These are phyloP conservation scores for Synergus japonicus DNA, from an alignment of 2,888 invertebrate species.

Conservation along the genomic window DNA sequence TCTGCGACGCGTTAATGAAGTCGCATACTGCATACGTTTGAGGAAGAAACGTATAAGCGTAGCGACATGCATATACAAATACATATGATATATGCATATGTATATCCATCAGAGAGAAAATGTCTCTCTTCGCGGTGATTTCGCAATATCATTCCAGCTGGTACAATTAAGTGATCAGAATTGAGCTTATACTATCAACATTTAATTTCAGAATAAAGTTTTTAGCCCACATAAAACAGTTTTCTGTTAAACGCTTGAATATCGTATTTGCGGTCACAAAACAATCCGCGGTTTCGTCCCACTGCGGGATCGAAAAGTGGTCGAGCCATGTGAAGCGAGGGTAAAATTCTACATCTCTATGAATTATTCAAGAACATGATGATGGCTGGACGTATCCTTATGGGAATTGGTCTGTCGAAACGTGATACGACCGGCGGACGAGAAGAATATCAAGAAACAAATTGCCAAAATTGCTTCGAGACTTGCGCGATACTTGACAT, in stretches of 20 bases:
- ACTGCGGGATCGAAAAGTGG: conserved; percentile 24
- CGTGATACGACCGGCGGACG: conserved; percentile 32
- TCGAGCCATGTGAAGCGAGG: conserved; percentile 11
- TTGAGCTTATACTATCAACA: neutral
- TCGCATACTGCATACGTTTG: conserved; percentile 33
- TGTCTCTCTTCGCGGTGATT: neutral
- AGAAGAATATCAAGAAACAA: conserved; percentile 39
- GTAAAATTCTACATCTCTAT: conserved; percentile 34
- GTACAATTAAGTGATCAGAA: neutral
- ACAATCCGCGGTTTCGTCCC: neutral
- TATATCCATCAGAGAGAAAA: neutral
- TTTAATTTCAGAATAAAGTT: neutral
- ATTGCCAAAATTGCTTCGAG: conserved; percentile 16
- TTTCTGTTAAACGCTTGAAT: neutral
- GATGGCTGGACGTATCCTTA: conserved; percentile 28
- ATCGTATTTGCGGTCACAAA: neutral
- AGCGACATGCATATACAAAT: conserved; percentile 14
- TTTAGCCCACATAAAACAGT: neutral
- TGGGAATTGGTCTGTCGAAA: conserved; percentile 30
- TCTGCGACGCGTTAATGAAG: conserved; percentile 52
- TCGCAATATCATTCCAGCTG: conserved; percentile 16
- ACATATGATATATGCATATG: neutral
- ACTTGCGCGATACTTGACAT: conserved; percentile 23
- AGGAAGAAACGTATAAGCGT: neutral
- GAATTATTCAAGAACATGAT: conserved; percentile 37